These are phyloP conservation scores for Trissolcus japonicus DNA, from an alignment of 2,888 invertebrate species.

Conservation along the genomic window DNA sequence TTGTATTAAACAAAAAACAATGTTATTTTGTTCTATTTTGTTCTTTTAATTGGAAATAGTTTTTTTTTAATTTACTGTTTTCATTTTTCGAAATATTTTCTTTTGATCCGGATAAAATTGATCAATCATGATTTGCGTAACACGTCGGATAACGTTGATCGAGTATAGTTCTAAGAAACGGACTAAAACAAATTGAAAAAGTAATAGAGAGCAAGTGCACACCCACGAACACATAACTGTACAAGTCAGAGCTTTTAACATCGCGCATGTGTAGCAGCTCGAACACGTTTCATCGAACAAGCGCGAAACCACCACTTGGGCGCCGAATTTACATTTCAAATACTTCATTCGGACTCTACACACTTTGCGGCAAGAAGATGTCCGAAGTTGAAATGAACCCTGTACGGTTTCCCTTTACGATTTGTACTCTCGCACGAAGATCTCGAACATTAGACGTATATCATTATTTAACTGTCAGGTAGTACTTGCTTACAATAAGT, in stretches of 20 bases:
- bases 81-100: background rate
- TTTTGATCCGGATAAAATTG: too few species aligned
- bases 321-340: slow-evolving; percentile 54
- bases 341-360: slow-evolving; percentile 39
- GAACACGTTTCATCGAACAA: slow-evolving; percentile 31
- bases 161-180: too few species aligned
- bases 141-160: too few species aligned
- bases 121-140: too few species aligned
- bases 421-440: slow-evolving; percentile 26
- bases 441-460: slow-evolving; percentile 41
- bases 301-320: slow-evolving; percentile 23
- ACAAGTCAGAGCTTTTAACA: slow-evolving; percentile 17
- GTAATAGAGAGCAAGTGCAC: slow-evolving; percentile 18
- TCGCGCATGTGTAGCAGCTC: slow-evolving; percentile 33
- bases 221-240: slow-evolving; percentile 50
- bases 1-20: background rate
- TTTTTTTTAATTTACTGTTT: too few species aligned
- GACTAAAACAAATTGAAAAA: slow-evolving; percentile 1
- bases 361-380: slow-evolving; percentile 21
- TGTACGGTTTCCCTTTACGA: slow-evolving; percentile 39
- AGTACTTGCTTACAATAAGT: slow-evolving; percentile 48
- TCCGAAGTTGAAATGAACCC: slow-evolving; percentile 10
- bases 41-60: too few species aligned
- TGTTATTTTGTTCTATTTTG: background rate
- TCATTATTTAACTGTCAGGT: slow-evolving; percentile 51